Conservation (phyloP, 2,888 invertebrate species). For the Helobdella robusta region DNA sequence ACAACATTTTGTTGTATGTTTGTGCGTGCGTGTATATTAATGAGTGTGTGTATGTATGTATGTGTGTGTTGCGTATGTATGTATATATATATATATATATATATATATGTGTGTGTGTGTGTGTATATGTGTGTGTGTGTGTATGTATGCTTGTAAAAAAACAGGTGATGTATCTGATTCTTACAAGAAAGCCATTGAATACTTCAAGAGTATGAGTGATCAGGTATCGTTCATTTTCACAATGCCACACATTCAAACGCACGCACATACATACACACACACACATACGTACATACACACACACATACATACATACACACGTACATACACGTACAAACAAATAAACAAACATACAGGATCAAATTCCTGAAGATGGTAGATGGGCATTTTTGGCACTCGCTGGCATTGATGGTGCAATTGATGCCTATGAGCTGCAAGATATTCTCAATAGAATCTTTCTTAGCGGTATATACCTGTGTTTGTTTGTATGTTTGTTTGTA, state of each 20-base stretch:
- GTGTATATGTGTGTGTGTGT: background rate
- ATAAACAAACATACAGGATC: too few species aligned
- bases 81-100: too few species aligned
- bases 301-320: too few species aligned
- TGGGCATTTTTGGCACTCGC: constrained; percentile 29
- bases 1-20: too few species aligned
- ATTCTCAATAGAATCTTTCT: constrained; percentile 31
- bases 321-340: too few species aligned
- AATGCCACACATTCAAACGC: background rate
- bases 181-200: constrained; percentile 11
- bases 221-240: constrained; percentile 7
- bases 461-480: too few species aligned
- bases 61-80: too few species aligned
- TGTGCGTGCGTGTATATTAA: background rate
- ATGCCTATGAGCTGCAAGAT: constrained; percentile 33
- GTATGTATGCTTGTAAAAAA: background rate
- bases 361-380: constrained; percentile 24
- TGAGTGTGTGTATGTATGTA: too few species aligned
- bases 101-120: too few species aligned
- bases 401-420: constrained; percentile 33
- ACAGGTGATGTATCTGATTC: too few species aligned
- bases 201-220: constrained; percentile 15
- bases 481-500: constrained; percentile 7
- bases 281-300: too few species aligned
- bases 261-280: too few species aligned